Evolutionary conservation across 2,113 vertebrate species (phyloP).

Genomic region (Bos indicus): DNA sequence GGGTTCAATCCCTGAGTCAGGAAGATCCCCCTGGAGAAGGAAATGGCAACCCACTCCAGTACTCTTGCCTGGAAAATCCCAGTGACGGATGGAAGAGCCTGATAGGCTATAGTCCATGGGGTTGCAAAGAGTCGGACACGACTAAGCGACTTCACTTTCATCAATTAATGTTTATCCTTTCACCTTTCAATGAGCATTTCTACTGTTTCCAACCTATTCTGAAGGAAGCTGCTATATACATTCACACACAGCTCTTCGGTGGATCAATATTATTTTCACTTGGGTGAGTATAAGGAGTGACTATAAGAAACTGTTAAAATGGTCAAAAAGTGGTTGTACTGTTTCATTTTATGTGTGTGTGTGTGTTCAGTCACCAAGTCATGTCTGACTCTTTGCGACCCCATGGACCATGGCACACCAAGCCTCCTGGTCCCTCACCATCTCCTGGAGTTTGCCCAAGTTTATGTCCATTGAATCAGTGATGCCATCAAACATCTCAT

Average conservation of each 20-base stretch:
- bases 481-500: background rate
- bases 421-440: background rate
- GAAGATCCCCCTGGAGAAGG: background rate
- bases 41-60: background rate
- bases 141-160: background rate
- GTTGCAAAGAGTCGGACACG: rapidly evolving
- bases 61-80: background rate
- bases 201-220: too few relatives aligned
- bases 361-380: background rate
- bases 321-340: background rate
- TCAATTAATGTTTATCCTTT: background rate
- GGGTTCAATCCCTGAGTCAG: rapidly evolving
- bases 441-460: background rate
- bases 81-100: background rate
- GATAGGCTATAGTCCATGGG: background rate
- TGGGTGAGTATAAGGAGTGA: background rate
- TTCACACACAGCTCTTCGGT: background rate
- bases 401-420: background rate
- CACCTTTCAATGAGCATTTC: background rate
- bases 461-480: background rate
- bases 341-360: background rate
- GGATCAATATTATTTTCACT: background rate
- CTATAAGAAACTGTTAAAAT: background rate
- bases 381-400: background rate
- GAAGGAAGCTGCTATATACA: background rate